Base-by-base conservation (phyloP, 1,140 invertebrate species). In the Saccostrea echinata region DNA sequence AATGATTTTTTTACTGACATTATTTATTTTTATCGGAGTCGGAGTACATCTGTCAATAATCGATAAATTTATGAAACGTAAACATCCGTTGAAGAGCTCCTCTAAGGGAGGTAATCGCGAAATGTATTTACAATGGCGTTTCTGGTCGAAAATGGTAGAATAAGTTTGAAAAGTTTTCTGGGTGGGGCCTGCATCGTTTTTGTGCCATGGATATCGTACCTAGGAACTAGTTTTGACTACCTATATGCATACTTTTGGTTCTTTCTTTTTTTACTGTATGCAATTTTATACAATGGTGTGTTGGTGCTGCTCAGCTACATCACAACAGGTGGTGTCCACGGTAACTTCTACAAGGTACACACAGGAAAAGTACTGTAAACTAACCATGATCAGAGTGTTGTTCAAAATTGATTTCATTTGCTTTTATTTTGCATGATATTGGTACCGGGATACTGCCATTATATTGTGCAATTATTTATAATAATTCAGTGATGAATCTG, bases 161-260 rank as follows among this genome's bases (percentile, higher is more conserved):
- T 51, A 83, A n/a, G 81, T 83, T 53, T 83, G 35, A 52, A 52
- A 52, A 52, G 81, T 27, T 83, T 83, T 53, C n/a, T 83, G 0
- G 51, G 81, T 51, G 81, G 83, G 81, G 68, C 84, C 21, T 86
- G 51, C 80, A 55, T 84, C 61, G 4, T 83, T 68, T 33, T 89
- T 27, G 57, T 88, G 43, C 85, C 88, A 18, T 57, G 83, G 83
- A 53, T 89, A 16, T 55, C 85, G n/a, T n/a, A 68, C n/a, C 27
- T 88, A 18, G 88, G 84, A 27, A 85, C 57, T 35, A 89, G 21
- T 21, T 85, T 71, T 11, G n/a, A 61, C 0, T 84, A 81, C 30
- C 16, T 90, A 53, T 90, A 88, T 86, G 61, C 84, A 55, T 85
- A 87, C n/a, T 91, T 89, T 71, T 64, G 33, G 71, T n/a, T 89